Evolutionary conservation across 2,797 vertebrate species (phyloP).

Genomic region (Huso huso): DNA sequence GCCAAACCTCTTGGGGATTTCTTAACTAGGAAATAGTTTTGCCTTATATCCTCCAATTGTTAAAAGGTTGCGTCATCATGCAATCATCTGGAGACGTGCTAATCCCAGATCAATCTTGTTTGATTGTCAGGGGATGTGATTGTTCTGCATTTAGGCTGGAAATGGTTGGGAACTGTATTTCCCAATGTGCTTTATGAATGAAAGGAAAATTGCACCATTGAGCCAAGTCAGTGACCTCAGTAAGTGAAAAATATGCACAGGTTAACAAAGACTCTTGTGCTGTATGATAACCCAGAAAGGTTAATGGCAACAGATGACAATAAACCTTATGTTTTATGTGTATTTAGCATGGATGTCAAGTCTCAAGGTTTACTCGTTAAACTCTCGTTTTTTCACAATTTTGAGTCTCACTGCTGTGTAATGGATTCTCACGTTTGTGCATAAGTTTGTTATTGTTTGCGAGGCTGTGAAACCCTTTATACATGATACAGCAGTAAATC

Average conservation of each 20-base stretch:
- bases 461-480: too few species aligned
- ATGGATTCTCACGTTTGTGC: slow-evolving; percentile 7
- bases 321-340: slow-evolving; percentile 47
- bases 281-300: slow-evolving; percentile 49
- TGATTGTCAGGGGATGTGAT: slow-evolving; percentile 81
- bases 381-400: slow-evolving; percentile 17
- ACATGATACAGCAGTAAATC: too few species aligned
- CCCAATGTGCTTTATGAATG: slow-evolving; percentile 88
- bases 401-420: slow-evolving; percentile 18
- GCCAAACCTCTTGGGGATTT: slow-evolving; percentile 60
- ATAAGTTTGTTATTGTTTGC: too few species aligned
- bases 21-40: slow-evolving; percentile 74
- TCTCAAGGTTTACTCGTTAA: slow-evolving; percentile 20
- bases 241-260: slow-evolving; percentile 87
- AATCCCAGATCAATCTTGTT: slow-evolving; percentile 56
- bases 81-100: slow-evolving; percentile 59
- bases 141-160: slow-evolving; percentile 84
- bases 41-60: slow-evolving; percentile 98
- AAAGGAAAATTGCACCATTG: slow-evolving; percentile 81
- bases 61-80: slow-evolving; percentile 81
- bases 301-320: slow-evolving; percentile 51
- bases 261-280: slow-evolving; percentile 79
- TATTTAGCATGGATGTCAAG: slow-evolving; percentile 47
- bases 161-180: slow-evolving; percentile 87
- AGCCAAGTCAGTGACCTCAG: slow-evolving; percentile 75